Base-by-base conservation (phyloP, 2,797 vertebrate species). In the Amniataba percoides region DNA sequence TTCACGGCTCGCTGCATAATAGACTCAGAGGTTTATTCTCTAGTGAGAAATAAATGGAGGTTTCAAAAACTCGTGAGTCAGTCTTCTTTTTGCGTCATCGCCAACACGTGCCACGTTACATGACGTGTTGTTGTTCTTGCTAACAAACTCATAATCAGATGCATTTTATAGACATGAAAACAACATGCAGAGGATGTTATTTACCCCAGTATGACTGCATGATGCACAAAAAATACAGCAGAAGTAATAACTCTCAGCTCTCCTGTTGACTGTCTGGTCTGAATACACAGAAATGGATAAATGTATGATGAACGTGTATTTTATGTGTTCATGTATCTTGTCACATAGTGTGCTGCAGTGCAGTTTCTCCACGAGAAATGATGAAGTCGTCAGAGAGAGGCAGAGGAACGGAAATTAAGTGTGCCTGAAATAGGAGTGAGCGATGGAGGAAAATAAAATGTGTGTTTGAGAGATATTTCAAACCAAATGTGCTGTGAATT, bases 341-440 rank as follows among this genome's bases (percentile, higher is more conserved):
- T 31, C 60, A 43, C 52, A 21, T 40, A 62, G 12, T 2, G 7
- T 49, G 43, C 59, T 49, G 59, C 43, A 57, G 18, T 56, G 62
- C 67, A 53, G 57, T 52, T 75, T 40, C 53, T 64, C 52, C 49
- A 40, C 13, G 9, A 7, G 25, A 62, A 31, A 74, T 12, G 16
- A 46, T 42, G 40, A 55, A 68, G 59, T 53, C 57, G 52, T 62
- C 40, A 61, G n/a, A 56, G 23, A 23, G 64, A 60, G 58, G 40
- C 18, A 51, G 51, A 48, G 56, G 27, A 19, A 56, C 7, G 18
- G 46, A 72, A 68, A 55, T 61, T 42, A 42, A 76, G 49, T 25
- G 67, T 0, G 53, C 42, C 63, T 78, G 53, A 80, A 79, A 78
- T 57, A 52, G 21, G 58, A 72, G 52, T 3, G 25, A 71, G 57